Conservation (phyloP, 2,113 vertebrate species). For the Pyrgilauda ruficollis region DNA sequence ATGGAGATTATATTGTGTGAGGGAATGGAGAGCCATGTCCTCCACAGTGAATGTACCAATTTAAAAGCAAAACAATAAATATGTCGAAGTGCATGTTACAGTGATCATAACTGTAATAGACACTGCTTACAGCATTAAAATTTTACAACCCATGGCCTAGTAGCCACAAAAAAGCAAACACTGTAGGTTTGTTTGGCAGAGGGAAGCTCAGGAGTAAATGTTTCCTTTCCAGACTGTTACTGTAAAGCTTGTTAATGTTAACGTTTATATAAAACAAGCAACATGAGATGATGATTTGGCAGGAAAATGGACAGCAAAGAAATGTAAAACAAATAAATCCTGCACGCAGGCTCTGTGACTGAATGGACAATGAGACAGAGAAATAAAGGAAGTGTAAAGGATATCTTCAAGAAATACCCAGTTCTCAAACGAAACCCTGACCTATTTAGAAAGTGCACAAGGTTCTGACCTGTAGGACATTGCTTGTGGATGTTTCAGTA, state of each 20-base stretch:
- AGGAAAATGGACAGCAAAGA: conserved; percentile 30
- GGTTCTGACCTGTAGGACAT: not conserved
- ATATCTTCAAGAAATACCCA: not conserved
- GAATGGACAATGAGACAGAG: not conserved
- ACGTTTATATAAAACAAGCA: conserved; percentile 38
- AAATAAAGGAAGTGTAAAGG: not conserved
- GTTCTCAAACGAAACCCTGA: not conserved
- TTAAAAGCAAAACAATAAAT: not conserved
- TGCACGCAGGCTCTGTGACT: not conserved
- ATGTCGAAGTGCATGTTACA: not conserved
- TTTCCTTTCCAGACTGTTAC: conserved; percentile 34
- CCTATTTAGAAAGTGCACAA: not conserved
- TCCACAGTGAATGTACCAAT: not conserved
- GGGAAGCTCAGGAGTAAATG: conserved; percentile 35
- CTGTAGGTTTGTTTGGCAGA: not conserved
- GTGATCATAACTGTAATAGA: not conserved
- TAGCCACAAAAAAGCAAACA: not conserved
- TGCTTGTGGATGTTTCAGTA: not conserved
- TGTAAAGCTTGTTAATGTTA: conserved; percentile 19
- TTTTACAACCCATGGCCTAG: not conserved
- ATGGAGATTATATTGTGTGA: not conserved
- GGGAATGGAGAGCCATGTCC: not conserved
- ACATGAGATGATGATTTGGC: not conserved
- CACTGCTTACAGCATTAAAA: not conserved
- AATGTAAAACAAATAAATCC: conserved; percentile 23